Evolutionary conservation across 2,888 invertebrate species (phyloP), one percentile per base, ranked within the genome.

Genomic region (Drosophila infuscata): DNA sequence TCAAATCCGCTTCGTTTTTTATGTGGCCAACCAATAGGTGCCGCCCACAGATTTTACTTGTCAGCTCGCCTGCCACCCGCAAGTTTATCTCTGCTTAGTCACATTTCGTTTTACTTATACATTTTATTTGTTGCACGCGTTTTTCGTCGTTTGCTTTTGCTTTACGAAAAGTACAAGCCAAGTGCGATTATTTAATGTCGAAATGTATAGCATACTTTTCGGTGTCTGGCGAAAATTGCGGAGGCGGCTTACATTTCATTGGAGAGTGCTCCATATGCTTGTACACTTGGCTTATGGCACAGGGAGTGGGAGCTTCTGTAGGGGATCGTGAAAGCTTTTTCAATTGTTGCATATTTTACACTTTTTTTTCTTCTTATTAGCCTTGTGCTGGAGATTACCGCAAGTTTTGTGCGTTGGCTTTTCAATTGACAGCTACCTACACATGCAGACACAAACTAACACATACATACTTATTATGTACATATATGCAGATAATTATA

Each of bases 281-380:
- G 41, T 36, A 17, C 17, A 17, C 17, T 35, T 56, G 51, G 62
- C 46, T 63, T 49, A 8, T 25, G 25, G 29, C n/a, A 3, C 12
- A 4, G 11, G 11, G 15, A 7, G 20, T 17, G 33, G 7, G 1
- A 4, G 15, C 46, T 8, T 25, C 8, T 7, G 41, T 8, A 1
- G 38, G 30, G 15, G 41, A 41, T 54, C 74, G 82, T 85, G 83
- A 85, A 78, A 85, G 81, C 82, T 81, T 79, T 79, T 82, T 74
- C 86, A 84, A 84, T 84, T 84, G 84, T 83, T 84, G 79, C 83
- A 84, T 84, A 83, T 86, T 86, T 82, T 83, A 86, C 81, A 83
- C 60, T 70, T 81, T 80, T 46, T 25, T 4, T 46, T 78, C 25
- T 25, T 25, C 1, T 81, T 83, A 86, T 86, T 84, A 66, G 82